Conservation (phyloP, 2,888 invertebrate species). For the Osedax fenrisi region DNA sequence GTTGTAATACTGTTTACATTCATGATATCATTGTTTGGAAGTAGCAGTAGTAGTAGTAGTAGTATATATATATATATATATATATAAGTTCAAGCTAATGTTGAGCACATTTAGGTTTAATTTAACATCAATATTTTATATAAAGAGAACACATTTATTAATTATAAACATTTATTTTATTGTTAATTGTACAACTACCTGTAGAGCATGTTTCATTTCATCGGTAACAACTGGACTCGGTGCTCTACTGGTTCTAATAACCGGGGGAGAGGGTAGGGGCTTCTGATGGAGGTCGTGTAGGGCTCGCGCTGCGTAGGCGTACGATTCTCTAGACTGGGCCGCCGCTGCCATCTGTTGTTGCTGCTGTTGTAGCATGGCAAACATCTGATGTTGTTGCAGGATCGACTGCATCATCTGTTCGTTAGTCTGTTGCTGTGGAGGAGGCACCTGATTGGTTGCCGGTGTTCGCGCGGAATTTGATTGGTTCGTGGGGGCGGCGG, state of each 20-base stretch:
- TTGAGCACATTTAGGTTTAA: too few species aligned
- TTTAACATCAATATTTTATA: too few species aligned
- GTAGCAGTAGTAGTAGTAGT: too few species aligned
- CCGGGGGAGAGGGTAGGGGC: neutral
- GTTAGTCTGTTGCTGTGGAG: too few species aligned
- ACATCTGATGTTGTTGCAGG: neutral
- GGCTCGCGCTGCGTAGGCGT: neutral
- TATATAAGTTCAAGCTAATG: too few species aligned
- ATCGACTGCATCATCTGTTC: neutral
- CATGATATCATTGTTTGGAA: too few species aligned
- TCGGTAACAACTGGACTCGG: neutral
- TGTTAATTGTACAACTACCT: too few species aligned
- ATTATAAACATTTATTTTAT: too few species aligned
- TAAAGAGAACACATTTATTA: too few species aligned
- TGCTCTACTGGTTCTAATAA: too few species aligned
- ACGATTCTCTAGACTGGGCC: neutral
- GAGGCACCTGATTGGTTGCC: neutral
- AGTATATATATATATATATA: too few species aligned
- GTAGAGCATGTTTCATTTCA: neutral
- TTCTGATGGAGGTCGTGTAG: neutral
- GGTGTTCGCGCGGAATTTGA: neutral
- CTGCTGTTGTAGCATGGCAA: neutral
- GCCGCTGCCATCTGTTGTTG: neutral
- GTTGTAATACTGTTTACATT: too few species aligned
- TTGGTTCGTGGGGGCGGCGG: neutral